Base-by-base conservation (phyloP, 2,888 invertebrate genomes). In the Prenolepis imparis region DNA sequence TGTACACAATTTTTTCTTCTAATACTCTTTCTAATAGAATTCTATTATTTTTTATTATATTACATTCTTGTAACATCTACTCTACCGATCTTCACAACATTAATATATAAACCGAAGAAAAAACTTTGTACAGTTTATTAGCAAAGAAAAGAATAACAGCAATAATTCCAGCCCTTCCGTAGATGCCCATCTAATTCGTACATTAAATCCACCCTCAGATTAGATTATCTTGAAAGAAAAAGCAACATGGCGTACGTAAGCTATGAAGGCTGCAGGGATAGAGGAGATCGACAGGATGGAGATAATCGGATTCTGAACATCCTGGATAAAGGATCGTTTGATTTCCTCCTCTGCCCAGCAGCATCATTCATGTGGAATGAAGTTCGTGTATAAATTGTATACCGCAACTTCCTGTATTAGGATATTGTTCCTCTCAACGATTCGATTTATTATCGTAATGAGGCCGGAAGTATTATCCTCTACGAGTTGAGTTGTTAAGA, bases 251-350 rank as follows among this genome's bases (percentile, higher is more conserved):
- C 28, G n/a, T 64, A 44, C n/a, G 36, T 1, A 39, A 12, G 21
- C 9, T 52, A n/a, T 8, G 39, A 6, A 61, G 55, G 15, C 48
- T 39, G 11, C 18, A 52, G 18, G 61, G 57, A 8, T 28, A 24
- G 48, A 63, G 70, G 72, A 77, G 67, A 88, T 80, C 61, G 84
- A 86, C 68, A 77, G 61, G 32, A 55, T 83, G 75, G 67, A 82
- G 83, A 77, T 88, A 85, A 90, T 90, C 88, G 84, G 87, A 88
- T 90, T 88, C 78, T 44, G 67, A 82, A 66, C 24, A 82, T 74
- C 63, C 44, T 18, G 82, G 81, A 78, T 86, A 87, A 86, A 84
- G 84, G 84, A 84, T 80, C 82, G 82, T 88, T 89, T 86, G 85
- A 85, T 83, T 87, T 87, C 84, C 82, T 64, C n/a, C 61, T 70